A percentile compares a stretch with the other conserved stretches of the same genome.
Conservation (phyloP, 2,797 vertebrate species). For the Hapalemur alaotrensis region DNA sequence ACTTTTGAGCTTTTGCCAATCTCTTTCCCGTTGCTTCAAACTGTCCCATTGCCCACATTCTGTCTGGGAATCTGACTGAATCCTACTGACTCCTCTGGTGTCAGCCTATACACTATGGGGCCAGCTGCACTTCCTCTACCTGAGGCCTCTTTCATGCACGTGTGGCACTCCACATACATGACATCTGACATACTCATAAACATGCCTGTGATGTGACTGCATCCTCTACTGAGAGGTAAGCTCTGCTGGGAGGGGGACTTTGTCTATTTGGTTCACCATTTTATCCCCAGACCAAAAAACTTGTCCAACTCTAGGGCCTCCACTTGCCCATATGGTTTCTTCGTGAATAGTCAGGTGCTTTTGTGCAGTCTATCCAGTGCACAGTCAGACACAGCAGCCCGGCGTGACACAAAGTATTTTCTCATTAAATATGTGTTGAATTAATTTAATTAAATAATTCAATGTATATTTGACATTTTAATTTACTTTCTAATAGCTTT, state of each 20-base stretch:
- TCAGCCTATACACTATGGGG: too few species aligned
- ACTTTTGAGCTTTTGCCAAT: not conserved
- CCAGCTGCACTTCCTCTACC: not conserved
- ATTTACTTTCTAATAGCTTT: not conserved
- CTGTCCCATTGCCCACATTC: not conserved
- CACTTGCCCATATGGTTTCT: rapidly evolving
- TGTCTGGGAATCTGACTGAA: not conserved
- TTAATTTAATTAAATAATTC: not conserved
- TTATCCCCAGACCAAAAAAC: not conserved
- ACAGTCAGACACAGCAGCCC: not conserved
- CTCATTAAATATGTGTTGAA: not conserved
- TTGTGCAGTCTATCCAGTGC: not conserved
- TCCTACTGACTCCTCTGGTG: not conserved
- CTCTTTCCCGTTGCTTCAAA: not conserved
- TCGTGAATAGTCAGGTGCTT: not conserved
- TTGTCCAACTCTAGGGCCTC: not conserved
- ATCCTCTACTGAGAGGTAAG: not conserved
- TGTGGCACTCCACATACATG: rapidly evolving
- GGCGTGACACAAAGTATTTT: not conserved
- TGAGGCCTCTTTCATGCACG: not conserved
- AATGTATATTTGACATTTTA: not conserved
- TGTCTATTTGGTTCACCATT: not conserved
- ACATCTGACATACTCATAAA: rapidly evolving
- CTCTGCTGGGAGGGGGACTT: not conserved
- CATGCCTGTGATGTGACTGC: not conserved